Conservation (phyloP, 2,888 invertebrate species). For the Stenodera caucasica region DNA sequence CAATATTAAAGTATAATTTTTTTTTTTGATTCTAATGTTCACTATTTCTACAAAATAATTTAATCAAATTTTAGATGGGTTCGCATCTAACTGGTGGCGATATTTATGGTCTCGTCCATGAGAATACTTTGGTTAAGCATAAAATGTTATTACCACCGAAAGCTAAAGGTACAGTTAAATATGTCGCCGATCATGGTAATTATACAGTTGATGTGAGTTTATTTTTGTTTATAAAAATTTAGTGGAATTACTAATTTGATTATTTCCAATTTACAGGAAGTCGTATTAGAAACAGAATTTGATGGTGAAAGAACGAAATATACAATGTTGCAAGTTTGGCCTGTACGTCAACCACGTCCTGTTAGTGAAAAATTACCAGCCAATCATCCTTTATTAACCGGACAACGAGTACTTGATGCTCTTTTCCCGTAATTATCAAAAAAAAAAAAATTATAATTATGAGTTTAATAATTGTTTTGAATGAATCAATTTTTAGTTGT, state of each 20-base stretch:
- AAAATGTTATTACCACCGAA: slow-evolving; percentile 93
- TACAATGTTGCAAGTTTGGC: slow-evolving; percentile 99
- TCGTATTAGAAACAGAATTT: slow-evolving; percentile 98
- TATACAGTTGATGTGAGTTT: slow-evolving; percentile 86
- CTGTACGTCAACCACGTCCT: slow-evolving; percentile 96
- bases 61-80: slow-evolving; percentile 70
- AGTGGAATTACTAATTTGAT: slow-evolving; percentile 8
- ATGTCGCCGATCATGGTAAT: slow-evolving; percentile 89
- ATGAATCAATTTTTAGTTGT: slow-evolving; percentile 74
- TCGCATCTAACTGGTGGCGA: slow-evolving; percentile 99
- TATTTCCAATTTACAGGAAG: slow-evolving; percentile 64
- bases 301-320: slow-evolving; percentile 91
- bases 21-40: neutral
- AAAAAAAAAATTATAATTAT: neutral
- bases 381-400: slow-evolving; percentile 96
- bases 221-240: slow-evolving; percentile 13
- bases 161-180: slow-evolving; percentile 95
- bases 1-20: slow-evolving; percentile 70
- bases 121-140: slow-evolving; percentile 97
- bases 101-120: slow-evolving; percentile 92
- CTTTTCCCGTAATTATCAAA: slow-evolving; percentile 86
- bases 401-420: slow-evolving; percentile 97
- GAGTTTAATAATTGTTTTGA: neutral
- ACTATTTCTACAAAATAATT: slow-evolving; percentile 7
- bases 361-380: slow-evolving; percentile 97